Percentiles rank a stretch among this genome's conserved stretches.
Conservation (phyloP, 2,797 vertebrate species). For the Anguilla marmorata region DNA sequence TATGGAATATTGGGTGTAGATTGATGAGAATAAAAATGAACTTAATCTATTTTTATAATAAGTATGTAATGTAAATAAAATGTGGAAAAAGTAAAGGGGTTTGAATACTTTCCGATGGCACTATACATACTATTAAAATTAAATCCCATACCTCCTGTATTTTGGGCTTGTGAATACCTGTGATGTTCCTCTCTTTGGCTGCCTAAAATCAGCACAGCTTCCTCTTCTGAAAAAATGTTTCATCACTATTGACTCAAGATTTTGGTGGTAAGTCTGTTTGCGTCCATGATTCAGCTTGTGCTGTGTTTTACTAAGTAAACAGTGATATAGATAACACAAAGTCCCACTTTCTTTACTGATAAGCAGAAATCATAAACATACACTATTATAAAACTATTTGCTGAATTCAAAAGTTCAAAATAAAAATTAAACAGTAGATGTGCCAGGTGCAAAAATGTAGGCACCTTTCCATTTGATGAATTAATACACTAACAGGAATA, state of each 20-base stretch:
- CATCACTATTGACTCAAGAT: conserved; percentile 29
- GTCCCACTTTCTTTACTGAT: not conserved
- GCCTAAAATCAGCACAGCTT: not conserved
- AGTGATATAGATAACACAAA: not conserved
- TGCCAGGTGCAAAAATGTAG: no score
- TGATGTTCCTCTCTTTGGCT: not conserved
- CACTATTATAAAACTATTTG: not conserved
- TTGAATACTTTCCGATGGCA: no score
- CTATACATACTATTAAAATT: not conserved
- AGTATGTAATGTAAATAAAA: no score
- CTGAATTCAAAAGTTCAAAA: not conserved
- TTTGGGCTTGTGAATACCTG: not conserved
- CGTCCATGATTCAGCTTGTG: not conserved
- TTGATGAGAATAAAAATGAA: no score
- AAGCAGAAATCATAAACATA: not conserved
- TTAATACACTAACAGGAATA: no score
- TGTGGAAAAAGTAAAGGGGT: no score
- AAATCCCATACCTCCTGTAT: not conserved
- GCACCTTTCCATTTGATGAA: no score
- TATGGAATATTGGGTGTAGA: no score
- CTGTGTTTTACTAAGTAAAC: not conserved
- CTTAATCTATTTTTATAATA: no score
- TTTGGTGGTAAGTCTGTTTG: not conserved
- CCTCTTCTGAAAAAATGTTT: conserved; percentile 18
- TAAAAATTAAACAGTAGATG: no score